Base-by-base conservation (phyloP, 2,113 vertebrate species). In the Oryzias melastigma region DNA sequence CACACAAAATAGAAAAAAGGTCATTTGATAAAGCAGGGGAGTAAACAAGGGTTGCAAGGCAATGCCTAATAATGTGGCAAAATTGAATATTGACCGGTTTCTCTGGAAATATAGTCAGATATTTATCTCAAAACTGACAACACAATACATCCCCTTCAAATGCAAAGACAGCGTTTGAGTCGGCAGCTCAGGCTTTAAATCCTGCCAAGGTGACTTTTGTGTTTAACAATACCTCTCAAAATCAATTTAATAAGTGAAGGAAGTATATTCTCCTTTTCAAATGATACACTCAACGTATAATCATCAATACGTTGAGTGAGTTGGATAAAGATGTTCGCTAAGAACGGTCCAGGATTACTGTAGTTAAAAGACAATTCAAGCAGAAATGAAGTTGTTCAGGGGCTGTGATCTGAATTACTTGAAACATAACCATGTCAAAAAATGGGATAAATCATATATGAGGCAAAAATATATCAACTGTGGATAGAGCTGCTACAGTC, bases 401-500 rank as follows among this genome's bases (percentile, higher is more conserved):
- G 4, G 4, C 19, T 56, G 29, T 50, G 7, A 64, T 70, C 63
- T 20, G 40, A 75, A 27, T 62, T 20, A 41, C 63, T 16, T 51
- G 46, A 53, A 54, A 8, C 0, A 14, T 19, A 25, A 20, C 22
- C 0, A 0, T 58, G 49, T 67, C 46, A 24, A 12, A 71, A 1
- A 0, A 17, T 51, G 1, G 48, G 48, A 71, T 84, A 58, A 84
- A 83, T 77, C 71, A 80, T 73, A 18, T 43, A 82, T 64, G 48
- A 64, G 51, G 64, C 66, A 41, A 55, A 42, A 45, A n/a, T 44
- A 40, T 16, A 43, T 14, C 68, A 53, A 40, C 24, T 58, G 65
- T 63, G 46, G 44, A 47, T 19, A 14, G 58, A 68, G 22, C 53
- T 62, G 58, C 63, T 3, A n/a, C 40, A 60, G 43, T 22, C 44